These are phyloP conservation scores for Epistrophella euchroma DNA, from an alignment of 2,888 invertebrate species.

Conservation along the genomic window DNA sequence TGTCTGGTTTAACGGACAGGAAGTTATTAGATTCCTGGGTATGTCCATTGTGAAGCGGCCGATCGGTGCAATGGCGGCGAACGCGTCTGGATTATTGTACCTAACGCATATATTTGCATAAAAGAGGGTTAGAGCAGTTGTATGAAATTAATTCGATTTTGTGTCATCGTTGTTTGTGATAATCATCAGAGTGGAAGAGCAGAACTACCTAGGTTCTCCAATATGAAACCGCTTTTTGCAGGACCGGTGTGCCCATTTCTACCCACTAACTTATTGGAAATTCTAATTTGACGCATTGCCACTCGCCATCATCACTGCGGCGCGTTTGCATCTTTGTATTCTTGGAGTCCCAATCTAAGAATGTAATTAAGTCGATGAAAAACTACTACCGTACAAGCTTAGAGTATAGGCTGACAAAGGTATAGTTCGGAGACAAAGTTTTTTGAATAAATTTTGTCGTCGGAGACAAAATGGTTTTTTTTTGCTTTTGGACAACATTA, in stretches of 20 bases:
- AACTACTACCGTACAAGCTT: not conserved
- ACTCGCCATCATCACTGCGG: conserved; percentile 3
- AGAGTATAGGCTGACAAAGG: not conserved
- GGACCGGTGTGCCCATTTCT: not conserved
- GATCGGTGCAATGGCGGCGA: not conserved
- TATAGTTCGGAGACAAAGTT: not conserved
- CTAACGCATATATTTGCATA: conserved; percentile 25
- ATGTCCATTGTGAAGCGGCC: conserved; percentile 41
- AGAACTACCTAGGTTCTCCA: not conserved
- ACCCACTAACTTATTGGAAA: conserved; percentile 42
- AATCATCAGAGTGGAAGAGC: conserved; percentile 15
- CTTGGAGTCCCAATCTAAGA: conserved; percentile 37
- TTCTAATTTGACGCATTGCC: conserved; percentile 36
- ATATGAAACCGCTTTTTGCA: not conserved
- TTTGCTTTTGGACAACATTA: too few relatives aligned
- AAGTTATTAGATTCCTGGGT: conserved; percentile 70
- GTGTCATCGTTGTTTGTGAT: conserved; percentile 46
- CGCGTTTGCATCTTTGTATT: not conserved
- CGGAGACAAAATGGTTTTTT: too few relatives aligned
- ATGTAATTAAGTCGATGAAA: conserved; percentile 16
- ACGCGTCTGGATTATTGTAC: conserved; percentile 44
- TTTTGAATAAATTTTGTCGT: not conserved
- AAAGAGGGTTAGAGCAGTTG: not conserved
- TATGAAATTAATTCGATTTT: conserved; percentile 21
- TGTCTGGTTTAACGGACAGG: conserved; percentile 63